Conservation (phyloP, 2,888 invertebrate genomes). For the Tachina lurida region DNA sequence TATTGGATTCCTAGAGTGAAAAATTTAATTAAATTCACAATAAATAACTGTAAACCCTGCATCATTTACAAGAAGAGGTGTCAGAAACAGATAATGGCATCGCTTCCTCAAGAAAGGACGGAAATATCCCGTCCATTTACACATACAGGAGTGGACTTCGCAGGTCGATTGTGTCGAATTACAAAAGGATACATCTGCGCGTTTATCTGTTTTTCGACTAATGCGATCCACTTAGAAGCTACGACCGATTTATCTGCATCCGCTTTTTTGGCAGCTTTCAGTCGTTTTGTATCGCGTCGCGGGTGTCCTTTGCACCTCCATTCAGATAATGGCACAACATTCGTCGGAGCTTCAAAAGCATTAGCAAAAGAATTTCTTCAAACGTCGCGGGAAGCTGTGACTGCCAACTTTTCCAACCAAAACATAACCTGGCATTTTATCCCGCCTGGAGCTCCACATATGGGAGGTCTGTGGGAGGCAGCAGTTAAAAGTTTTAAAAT, state of each 20-base stretch:
- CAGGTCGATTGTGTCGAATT: not conserved
- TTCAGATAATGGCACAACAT: not conserved
- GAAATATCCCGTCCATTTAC: not conserved
- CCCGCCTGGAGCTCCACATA: too few relatives aligned
- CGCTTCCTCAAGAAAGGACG: not conserved
- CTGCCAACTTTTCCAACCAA: too few relatives aligned
- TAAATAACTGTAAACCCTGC: not conserved
- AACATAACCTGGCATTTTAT: too few relatives aligned
- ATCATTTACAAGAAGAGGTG: not conserved
- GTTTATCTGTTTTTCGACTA: not conserved
- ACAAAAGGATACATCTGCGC: not conserved
- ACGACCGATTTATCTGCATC: slow-evolving; percentile 8
- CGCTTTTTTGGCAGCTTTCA: not conserved
- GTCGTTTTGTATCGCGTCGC: not conserved
- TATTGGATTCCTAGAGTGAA: slow-evolving; percentile 13
- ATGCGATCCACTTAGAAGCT: slow-evolving; percentile 6
- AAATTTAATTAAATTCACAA: not conserved
- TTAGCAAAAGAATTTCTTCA: too few relatives aligned
- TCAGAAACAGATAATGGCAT: not conserved
- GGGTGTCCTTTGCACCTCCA: not conserved
- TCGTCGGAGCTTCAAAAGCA: not conserved
- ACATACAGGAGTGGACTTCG: slow-evolving; percentile 2
- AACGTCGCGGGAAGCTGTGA: too few relatives aligned
- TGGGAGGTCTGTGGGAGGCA: too few relatives aligned
- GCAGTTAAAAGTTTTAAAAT: too few relatives aligned